Conservation (phyloP, 2,888 invertebrate species). For the Caenorhabditis sinica region DNA sequence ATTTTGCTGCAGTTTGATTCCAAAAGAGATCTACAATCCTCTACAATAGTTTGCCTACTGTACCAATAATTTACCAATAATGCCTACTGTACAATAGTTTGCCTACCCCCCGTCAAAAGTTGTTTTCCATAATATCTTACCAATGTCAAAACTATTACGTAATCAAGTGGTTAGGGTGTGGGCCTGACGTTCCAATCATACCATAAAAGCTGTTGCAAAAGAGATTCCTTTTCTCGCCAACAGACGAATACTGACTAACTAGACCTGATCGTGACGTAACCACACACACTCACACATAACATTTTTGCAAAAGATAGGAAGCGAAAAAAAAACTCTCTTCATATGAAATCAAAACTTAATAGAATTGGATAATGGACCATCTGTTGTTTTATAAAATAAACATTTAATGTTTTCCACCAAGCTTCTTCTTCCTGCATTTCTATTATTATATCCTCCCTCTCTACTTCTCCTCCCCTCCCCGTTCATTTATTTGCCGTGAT, state of each 20-base stretch:
- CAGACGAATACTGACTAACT: conserved; percentile 5
- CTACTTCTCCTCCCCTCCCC: conserved; percentile 1
- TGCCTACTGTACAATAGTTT: too few species aligned
- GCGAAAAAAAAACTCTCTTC: neutral
- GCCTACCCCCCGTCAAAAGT: neutral
- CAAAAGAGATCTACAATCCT: too few species aligned
- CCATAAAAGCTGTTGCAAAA: conserved; percentile 32
- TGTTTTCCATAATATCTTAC: neutral
- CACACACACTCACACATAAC: neutral
- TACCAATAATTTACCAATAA: too few species aligned
- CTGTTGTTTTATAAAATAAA: neutral
- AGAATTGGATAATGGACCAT: neutral
- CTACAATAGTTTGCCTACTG: too few species aligned
- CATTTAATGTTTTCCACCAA: neutral
- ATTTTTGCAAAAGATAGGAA: neutral
- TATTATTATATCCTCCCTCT: neutral
- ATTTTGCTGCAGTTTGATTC: too few species aligned
- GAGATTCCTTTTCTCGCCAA: neutral
- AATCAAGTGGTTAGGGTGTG: neutral
- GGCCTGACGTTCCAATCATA: conserved; percentile 10
- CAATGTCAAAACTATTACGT: conserved; percentile 19
- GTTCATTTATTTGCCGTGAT: conserved; percentile 36
- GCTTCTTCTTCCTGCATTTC: neutral
- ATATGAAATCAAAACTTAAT: neutral
- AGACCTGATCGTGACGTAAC: conserved; percentile 18